Evolutionary conservation across 2,888 invertebrate genomes (phyloP).

Genomic region (Dryadula phaetusa): DNA sequence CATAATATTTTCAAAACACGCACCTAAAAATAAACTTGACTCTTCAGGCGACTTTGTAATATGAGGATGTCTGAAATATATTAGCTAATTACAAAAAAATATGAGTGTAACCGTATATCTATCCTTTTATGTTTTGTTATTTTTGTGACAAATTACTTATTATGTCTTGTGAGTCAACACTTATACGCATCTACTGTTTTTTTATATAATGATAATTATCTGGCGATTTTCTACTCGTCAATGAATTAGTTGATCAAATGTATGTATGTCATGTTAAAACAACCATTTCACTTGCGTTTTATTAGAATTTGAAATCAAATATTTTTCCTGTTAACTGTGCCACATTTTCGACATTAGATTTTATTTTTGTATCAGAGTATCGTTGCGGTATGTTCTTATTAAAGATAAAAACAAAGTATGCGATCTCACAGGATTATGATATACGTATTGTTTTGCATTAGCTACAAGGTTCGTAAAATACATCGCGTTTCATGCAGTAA

Average conservation of each 20-base stretch:
- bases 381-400: not conserved
- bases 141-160: conserved; percentile 47
- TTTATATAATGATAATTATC: not conserved
- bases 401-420: conserved; percentile 1
- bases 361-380: conserved; percentile 18
- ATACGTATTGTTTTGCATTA: too few species aligned
- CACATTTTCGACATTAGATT: not conserved
- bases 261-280: too few species aligned
- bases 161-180: conserved; percentile 29
- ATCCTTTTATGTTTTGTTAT: conserved; percentile 18
- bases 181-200: not conserved
- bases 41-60: not conserved
- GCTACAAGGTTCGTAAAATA: too few species aligned
- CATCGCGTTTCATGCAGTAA: too few species aligned
- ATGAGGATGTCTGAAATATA: conserved; percentile 10
- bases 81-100: conserved; percentile 7
- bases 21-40: not conserved
- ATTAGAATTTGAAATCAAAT: conserved; percentile 3
- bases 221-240: not conserved
- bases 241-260: conserved; percentile 17
- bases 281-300: not conserved
- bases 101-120: conserved; percentile 18
- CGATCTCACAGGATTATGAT: not conserved
- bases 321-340: conserved; percentile 14
- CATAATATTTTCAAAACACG: not conserved